Evolutionary conservation across 2,113 vertebrate genomes (phyloP), one percentile per base, ranked within the genome.

Genomic region (Grammomys dolichurus): DNA sequence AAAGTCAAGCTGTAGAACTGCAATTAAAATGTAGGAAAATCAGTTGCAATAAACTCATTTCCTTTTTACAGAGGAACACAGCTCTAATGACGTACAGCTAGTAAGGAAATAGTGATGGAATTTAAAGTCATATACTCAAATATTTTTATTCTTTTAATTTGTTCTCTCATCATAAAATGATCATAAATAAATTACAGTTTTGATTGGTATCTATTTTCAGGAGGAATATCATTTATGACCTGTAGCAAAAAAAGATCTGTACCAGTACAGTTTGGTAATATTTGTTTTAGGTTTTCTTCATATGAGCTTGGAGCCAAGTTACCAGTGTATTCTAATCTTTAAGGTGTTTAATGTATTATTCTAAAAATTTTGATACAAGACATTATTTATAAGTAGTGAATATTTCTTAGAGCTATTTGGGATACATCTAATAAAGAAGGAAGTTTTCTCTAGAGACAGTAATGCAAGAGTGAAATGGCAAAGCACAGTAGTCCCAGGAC

Each of bases 11-110:
- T 93, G 54, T 89, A 28, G 43, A 94, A 93, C 20, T 93, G 82
- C 77, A 96, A 96, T 96, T 96, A 89, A 75, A 80, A 11, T 89
- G 56, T 93, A 91, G 28, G 85, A 33, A 94, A 95, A n/a, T 2
- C 33, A 95, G 72, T n/a, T 94, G 26, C 81, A 96, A 92, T 90
- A 92, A 84, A 95, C 33, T 90, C 5, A 84, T 93, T 81, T 92
- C 14, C n/a, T 69, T 40, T 77, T 20, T 69, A 84, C 33, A 93
- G 94, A 94, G 75, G 28, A 93, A 84, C 6, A 70, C 9, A 91
- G 24, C 11, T 81, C 19, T 51, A 86, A 92, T 86, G 94, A 90
- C 86, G 93, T 12, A 76, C 5, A 20, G 95, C 26, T 51, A 70
- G 28, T 24, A 54, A 78, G 93, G 86, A 72, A 92, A 76, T 22